A percentile compares a stretch with the other conserved stretches of the same genome.
These are phyloP conservation scores for Panagrolaimus sp. DNA, from an alignment of 1,140 invertebrate genomes.

Conservation along the genomic window DNA sequence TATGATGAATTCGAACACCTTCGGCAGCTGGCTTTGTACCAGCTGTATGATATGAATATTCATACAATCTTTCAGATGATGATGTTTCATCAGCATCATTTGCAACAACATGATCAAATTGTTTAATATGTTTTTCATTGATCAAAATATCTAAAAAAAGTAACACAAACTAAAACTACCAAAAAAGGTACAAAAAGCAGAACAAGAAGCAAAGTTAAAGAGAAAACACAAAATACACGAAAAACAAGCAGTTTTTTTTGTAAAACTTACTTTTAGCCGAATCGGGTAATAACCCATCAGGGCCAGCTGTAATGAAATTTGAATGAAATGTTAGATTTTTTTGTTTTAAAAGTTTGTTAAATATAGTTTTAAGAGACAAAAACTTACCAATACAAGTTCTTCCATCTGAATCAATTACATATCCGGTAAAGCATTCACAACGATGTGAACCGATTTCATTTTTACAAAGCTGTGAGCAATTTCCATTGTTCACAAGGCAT, in stretches of 20 bases:
- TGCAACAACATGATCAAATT: background rate
- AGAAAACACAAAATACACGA: too few species aligned
- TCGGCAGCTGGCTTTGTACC: background rate
- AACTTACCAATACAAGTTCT: constrained; percentile 73
- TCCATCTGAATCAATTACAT: constrained; percentile 83
- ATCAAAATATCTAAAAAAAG: constrained; percentile 11
- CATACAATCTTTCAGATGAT: too few species aligned
- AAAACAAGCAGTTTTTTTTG: background rate
- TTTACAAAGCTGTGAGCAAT: constrained; percentile 90
- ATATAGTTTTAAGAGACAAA: constrained; percentile 12
- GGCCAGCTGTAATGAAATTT: constrained; percentile 8
- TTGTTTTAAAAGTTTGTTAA: constrained; percentile 13
- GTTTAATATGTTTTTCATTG: background rate
- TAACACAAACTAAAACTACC: constrained; percentile 9
- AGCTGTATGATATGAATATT: too few species aligned
- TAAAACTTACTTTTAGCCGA: constrained; percentile 22
- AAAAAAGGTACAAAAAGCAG: background rate
- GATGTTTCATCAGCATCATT: background rate
- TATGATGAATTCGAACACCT: constrained; percentile 3
- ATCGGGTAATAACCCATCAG: constrained; percentile 15
- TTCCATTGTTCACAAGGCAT: constrained; percentile 87
- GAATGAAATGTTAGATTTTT: background rate
- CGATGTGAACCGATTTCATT: constrained; percentile 86
- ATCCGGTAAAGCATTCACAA: constrained; percentile 90
- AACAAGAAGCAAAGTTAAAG: background rate